phyloP scores from a whole-genome alignment of 2,797 vertebrate genomes.

The Pempheris klunzingeri region DNA sequence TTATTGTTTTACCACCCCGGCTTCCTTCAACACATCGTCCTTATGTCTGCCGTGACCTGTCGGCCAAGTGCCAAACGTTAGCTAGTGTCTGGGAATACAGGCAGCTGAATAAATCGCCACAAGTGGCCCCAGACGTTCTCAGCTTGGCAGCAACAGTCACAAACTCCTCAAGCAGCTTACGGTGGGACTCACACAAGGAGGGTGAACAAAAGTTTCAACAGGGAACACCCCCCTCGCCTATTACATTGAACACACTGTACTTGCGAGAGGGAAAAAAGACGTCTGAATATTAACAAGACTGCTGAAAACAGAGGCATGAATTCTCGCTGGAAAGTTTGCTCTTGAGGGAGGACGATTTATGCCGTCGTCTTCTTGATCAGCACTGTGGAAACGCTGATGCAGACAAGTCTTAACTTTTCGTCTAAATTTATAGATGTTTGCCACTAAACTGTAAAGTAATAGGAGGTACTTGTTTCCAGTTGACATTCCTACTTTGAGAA shows the following conservation, averaged over 20 bases:
- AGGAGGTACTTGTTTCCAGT: conserved; percentile 54
- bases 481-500: conserved; percentile 54
- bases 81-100: conserved; percentile 57
- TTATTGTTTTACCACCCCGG: conserved; percentile 53
- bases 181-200: conserved; percentile 52
- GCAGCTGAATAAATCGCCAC: conserved; percentile 65
- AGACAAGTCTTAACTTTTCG: conserved; percentile 59
- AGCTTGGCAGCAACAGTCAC: conserved; percentile 63
- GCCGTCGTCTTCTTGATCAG: conserved; percentile 55
- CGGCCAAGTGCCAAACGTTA: conserved; percentile 58
- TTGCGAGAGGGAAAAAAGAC: conserved; percentile 20
- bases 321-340: conserved; percentile 54
- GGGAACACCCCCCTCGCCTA: conserved; percentile 57
- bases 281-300: conserved; percentile 62
- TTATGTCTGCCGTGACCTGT: conserved; percentile 41
- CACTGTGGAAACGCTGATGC: conserved; percentile 68
- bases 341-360: conserved; percentile 65
- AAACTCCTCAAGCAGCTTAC: conserved; percentile 67
- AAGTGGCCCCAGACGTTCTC: conserved; percentile 65
- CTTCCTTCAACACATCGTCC: conserved; percentile 53
- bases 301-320: conserved; percentile 52
- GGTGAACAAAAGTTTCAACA: conserved; percentile 57
- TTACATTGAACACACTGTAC: conserved; percentile 45
- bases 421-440: conserved; percentile 60
- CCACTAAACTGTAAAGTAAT: conserved; percentile 52